Conservation (phyloP, 2,113 vertebrate species). For the Halichoerus grypus region DNA sequence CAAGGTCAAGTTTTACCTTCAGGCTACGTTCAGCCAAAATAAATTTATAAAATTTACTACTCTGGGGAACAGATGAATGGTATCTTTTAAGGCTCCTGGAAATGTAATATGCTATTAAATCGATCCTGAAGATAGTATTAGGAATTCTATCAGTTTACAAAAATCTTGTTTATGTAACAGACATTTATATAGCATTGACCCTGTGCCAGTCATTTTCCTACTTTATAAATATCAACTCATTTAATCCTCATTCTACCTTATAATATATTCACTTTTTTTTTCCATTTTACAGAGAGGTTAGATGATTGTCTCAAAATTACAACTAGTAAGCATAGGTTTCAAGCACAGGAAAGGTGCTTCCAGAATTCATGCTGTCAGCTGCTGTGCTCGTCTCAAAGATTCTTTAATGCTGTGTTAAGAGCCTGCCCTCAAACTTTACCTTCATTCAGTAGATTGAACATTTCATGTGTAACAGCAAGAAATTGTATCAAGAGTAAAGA, state of each 20-base stretch:
- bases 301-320: not conserved
- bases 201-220: not conserved
- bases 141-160: not conserved
- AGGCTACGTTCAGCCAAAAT: not conserved
- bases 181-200: not conserved
- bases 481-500: not conserved
- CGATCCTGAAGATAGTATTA: not conserved
- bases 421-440: not conserved
- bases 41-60: not conserved
- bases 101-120: not conserved
- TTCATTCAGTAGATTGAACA: not conserved
- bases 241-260: not conserved
- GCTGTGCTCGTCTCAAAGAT: not conserved
- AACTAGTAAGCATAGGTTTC: not conserved
- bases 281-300: not conserved
- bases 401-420: not conserved
- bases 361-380: not conserved
- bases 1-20: conserved; percentile 14
- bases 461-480: not conserved
- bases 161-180: not conserved
- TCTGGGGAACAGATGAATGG: not conserved
- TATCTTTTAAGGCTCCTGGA: conserved; percentile 21
- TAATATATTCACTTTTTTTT: not conserved
- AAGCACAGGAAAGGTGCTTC: not conserved
- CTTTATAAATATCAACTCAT: not conserved